phyloP scores from a whole-genome alignment of 2,888 invertebrate species.

The Serrognathus titanus region DNA sequence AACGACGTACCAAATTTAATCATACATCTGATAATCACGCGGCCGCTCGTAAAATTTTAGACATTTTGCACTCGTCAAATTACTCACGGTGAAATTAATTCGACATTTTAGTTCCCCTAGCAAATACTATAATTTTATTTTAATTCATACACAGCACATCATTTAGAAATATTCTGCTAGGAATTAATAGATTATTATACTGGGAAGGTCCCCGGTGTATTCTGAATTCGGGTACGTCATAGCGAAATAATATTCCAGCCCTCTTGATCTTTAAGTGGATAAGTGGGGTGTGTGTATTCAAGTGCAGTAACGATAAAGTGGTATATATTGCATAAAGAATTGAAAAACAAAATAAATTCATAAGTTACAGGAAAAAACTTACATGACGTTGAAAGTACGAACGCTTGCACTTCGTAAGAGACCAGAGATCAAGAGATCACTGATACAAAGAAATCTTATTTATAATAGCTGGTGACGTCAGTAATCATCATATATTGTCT shows the following conservation, averaged over 20 bases:
- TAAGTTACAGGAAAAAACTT: too few relatives aligned
- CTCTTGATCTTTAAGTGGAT: slow-evolving; percentile 1
- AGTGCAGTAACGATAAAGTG: background rate
- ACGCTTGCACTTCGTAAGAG: too few relatives aligned
- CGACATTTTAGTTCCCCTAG: slow-evolving; percentile 8
- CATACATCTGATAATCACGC: slow-evolving; percentile 4
- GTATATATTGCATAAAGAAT: too few relatives aligned
- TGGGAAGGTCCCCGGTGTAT: background rate
- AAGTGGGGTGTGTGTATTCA: slow-evolving; percentile 5
- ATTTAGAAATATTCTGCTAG: slow-evolving; percentile 1
- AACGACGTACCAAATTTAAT: slow-evolving; percentile 7
- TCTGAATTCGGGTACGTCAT: too few relatives aligned
- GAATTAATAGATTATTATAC: slow-evolving; percentile 15
- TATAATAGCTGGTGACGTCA: too few relatives aligned
- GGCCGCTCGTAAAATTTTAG: slow-evolving; percentile 12
- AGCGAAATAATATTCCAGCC: slow-evolving; percentile 3
- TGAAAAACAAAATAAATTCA: too few relatives aligned
- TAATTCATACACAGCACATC: background rate
- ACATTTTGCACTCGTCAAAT: slow-evolving; percentile 11
- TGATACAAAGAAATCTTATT: too few relatives aligned
- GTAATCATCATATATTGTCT: too few relatives aligned
- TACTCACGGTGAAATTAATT: slow-evolving; percentile 11
- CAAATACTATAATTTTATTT: background rate
- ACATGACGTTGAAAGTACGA: too few relatives aligned
- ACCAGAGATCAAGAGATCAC: too few relatives aligned